Evolutionary conservation across 2,797 vertebrate species (phyloP).

Genomic region (Leucoraja ocellata): DNA sequence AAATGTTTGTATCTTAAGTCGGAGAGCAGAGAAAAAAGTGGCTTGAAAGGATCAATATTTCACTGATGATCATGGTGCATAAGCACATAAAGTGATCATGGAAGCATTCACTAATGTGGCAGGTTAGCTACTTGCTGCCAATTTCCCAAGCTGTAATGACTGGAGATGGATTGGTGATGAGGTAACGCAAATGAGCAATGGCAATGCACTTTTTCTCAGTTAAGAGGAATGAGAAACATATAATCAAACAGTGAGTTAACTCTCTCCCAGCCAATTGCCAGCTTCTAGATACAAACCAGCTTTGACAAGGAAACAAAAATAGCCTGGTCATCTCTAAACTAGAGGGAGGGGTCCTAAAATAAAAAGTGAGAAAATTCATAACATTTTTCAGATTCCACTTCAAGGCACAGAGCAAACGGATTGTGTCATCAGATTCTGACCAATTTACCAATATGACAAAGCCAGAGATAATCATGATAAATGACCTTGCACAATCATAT

Average conservation of each 20-base stretch:
- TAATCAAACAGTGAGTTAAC: not conserved
- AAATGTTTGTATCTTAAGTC: not conserved
- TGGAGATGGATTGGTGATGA: conserved; percentile 15
- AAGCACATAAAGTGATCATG: conserved; percentile 17
- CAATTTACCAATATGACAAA: not conserved
- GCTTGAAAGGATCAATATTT: conserved; percentile 26
- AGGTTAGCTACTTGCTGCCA: not conserved
- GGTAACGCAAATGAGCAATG: not conserved
- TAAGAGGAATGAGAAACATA: not conserved
- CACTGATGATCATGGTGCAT: not conserved
- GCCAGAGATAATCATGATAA: not conserved
- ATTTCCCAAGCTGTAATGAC: conserved; percentile 14
- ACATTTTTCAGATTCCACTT: not conserved
- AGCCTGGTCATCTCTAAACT: not conserved
- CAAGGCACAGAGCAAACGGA: not conserved
- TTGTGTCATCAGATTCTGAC: not conserved
- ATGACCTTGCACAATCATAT: not conserved
- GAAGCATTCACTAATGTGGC: conserved; percentile 22
- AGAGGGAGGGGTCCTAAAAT: not conserved
- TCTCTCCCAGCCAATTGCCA: not conserved
- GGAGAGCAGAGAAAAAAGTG: not conserved
- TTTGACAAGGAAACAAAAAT: not conserved
- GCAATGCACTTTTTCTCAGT: not conserved
- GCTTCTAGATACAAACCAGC: not conserved
- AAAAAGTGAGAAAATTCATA: not conserved